Evolutionary conservation across 2,888 invertebrate species (phyloP), one percentile per base, ranked within the genome.

Genomic region (Caenorhabditis sp.): DNA sequence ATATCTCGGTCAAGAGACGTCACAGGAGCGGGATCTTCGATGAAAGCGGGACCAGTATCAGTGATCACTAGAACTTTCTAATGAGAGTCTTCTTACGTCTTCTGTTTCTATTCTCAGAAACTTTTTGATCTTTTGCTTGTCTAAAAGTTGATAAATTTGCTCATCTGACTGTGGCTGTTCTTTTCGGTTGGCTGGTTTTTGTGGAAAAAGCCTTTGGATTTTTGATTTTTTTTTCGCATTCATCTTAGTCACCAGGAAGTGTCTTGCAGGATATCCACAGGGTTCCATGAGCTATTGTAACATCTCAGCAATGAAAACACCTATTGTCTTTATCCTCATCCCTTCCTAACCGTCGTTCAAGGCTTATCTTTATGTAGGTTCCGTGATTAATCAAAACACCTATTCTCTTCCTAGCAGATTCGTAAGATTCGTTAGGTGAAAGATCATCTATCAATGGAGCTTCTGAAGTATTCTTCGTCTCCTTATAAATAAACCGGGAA

Each of bases 1-100:
- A 31, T 35, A 14, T 38, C 8, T 26, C 19, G 19, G 3, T 68
- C 66, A 8, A 58, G 31, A 16, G 66, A 75, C 12, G 38, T 47
- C 47, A 75, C 64, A 1, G 74, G 51, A 4, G 26, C 64, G 8
- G 64, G 58, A 0, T 74, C 74, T 19, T 56, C 74, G 6, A 54
- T 56, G 10, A 74, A 74, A 26, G 16, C 44, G 0, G 22, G 1
- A 14, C 66, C 49, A 49, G 5, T 47, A 49, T 49, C 31, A 22
- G 51, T 31, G 49, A 51, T 35, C 51, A 24, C 66, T 31, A 8
- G 66, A 49, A 66, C 49, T 49, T 66, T 66, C 14, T 66, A 35
- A 49, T 8, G 8, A 64, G 24, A 14, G 6, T 24, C 22, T 41
- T 44, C 5, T 41, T 24, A 61, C 31, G 28, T 64, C 12, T 44